These are phyloP conservation scores for Apeira syringaria DNA, from an alignment of 2,888 invertebrate genomes.

Conservation along the genomic window DNA sequence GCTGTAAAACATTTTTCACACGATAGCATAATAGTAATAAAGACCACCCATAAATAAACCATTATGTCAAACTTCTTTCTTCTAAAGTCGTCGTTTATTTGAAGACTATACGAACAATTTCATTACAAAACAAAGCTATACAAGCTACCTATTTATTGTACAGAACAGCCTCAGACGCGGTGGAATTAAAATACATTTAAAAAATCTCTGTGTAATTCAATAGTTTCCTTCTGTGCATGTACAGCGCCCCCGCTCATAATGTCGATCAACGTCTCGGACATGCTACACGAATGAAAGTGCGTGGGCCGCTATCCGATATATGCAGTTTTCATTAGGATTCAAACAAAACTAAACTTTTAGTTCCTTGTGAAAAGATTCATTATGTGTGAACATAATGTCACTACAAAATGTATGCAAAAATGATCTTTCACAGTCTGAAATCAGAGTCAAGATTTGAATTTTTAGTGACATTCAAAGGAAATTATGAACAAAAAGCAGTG, in stretches of 20 bases:
- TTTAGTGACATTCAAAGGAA: constrained; percentile 37
- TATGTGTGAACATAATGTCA: constrained; percentile 27
- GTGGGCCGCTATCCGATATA: constrained; percentile 72
- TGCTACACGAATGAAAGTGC: constrained; percentile 67
- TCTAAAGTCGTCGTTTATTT: constrained; percentile 58
- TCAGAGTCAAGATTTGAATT: constrained; percentile 36
- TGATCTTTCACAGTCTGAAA: constrained; percentile 22
- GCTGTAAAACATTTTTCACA: constrained; percentile 9
- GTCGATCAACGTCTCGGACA: constrained; percentile 9
- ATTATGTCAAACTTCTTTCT: constrained; percentile 44
- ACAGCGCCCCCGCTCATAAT: constrained; percentile 9
- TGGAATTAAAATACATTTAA: neutral
- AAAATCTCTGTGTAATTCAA: neutral
- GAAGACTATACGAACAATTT: constrained; percentile 74
- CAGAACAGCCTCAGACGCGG: constrained; percentile 3
- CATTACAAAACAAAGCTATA: constrained; percentile 76
- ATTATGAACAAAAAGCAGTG: constrained; percentile 65
- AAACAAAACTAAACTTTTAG: constrained; percentile 39
- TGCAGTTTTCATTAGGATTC: constrained; percentile 18
- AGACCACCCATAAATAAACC: constrained; percentile 60
- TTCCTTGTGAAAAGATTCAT: constrained; percentile 32
- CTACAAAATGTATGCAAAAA: constrained; percentile 27
- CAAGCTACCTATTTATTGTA: constrained; percentile 46
- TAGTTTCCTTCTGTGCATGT: constrained; percentile 4
- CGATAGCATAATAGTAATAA: constrained; percentile 8